Percentiles rank a stretch among this genome's conserved stretches.
Conservation (phyloP, 2,888 invertebrate species). For the Latrodectus hesperus region DNA sequence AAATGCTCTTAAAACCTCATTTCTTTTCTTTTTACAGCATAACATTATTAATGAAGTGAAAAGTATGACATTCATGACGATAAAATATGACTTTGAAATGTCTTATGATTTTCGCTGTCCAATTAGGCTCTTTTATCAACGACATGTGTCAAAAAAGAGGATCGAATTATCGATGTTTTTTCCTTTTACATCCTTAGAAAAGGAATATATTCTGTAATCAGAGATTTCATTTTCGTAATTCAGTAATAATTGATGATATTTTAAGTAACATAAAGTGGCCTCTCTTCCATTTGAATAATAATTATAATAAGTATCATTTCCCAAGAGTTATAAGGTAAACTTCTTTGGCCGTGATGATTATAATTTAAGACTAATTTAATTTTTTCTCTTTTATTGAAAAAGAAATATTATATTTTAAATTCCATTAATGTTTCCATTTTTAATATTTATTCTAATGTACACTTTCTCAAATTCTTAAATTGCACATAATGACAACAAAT, state of each 20-base stretch:
- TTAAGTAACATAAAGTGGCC: neutral
- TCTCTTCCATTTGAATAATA: too few relatives aligned
- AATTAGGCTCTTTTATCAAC: conserved; percentile 35
- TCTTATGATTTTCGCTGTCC: conserved; percentile 26
- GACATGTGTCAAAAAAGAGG: conserved; percentile 32
- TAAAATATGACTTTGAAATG: conserved; percentile 27
- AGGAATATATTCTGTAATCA: neutral
- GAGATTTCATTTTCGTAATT: neutral
- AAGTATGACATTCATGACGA: conserved; percentile 16
- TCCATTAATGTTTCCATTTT: too few relatives aligned
- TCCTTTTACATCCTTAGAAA: neutral
- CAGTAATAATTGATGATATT: neutral
- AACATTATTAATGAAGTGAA: conserved; percentile 1
- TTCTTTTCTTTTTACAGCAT: neutral
- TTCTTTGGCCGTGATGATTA: too few relatives aligned
- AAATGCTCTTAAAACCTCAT: conserved; percentile 1
- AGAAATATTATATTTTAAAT: too few relatives aligned
- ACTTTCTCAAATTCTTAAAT: too few relatives aligned
- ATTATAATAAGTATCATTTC: too few relatives aligned
- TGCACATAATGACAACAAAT: too few relatives aligned
- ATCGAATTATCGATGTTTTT: conserved; percentile 27
- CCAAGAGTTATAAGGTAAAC: too few relatives aligned
- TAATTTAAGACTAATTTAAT: too few relatives aligned
- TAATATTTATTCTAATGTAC: too few relatives aligned
- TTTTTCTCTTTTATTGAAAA: too few relatives aligned